Evolutionary conservation across 2,113 vertebrate species (phyloP), one percentile per base, ranked within the genome.

Genomic region (Zapus hudsonius): DNA sequence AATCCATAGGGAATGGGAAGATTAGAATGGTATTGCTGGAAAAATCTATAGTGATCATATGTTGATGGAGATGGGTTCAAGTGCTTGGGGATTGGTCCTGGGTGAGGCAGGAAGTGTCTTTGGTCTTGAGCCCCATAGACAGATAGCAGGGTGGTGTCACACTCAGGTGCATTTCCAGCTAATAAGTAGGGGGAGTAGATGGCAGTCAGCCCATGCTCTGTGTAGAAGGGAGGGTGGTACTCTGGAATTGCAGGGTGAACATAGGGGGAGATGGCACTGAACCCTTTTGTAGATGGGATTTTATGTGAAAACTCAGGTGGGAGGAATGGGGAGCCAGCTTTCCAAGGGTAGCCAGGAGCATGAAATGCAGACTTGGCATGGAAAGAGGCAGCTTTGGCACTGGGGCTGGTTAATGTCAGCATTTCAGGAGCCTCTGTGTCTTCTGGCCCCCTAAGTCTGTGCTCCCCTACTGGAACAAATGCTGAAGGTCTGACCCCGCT

Each of bases 161-260:
- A 98, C 40, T 98, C 97, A 0, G 96, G 95, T 0, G 98, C 95
- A 69, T 93, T 98, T 17, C 98, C 97, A 3, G 98, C 81, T 7
- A 99, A 98, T 38, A 99, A 96, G 95, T 99, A 99, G 15, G 98
- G 98, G 5, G 98, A 97, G 78, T 98, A 98, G 94, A 98, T 97
- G n/a, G 97, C 87, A 55, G 98, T 98, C 70, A 99, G 93, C 55
- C 98, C 95, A 0, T 98, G 98, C 67, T 99, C 98, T 0, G 98
- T 94, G 52, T 99, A 98, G n/a, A 99, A 96, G 36, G 98, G 99
- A 2, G 98, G 97, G 0, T 98, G 86, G 94, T 99, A 99, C 61
- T 99, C 99, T 0, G 99, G 97, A 90, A 98, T 97, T 44, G 99
- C 93, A 0, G 97, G 98, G 66, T 98, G 98, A 95, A 96, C 94